Conservation (phyloP, 2,113 vertebrate species). For the Macrotus californicus region DNA sequence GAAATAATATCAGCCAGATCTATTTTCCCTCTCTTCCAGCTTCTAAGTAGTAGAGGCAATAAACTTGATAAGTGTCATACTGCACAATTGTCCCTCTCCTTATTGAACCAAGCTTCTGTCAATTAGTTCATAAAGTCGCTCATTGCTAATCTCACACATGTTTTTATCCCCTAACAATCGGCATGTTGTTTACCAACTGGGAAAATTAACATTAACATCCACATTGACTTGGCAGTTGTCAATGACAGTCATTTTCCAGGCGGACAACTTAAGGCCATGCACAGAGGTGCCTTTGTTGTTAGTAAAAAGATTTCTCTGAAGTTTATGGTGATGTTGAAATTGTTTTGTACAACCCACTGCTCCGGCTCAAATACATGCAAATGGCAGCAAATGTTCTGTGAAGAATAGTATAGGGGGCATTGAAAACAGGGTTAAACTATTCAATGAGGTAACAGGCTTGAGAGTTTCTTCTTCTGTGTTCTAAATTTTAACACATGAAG, state of each 20-base stretch:
- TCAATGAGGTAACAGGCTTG: background rate
- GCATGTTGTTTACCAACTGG: constrained; percentile 42
- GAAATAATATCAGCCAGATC: background rate
- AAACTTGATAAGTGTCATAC: background rate
- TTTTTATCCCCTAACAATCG: constrained; percentile 48
- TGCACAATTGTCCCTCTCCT: background rate
- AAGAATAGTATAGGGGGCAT: background rate
- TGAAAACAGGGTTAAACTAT: background rate
- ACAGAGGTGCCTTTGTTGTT: constrained; percentile 62
- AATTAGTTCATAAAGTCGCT: constrained; percentile 3
- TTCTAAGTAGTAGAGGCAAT: background rate
- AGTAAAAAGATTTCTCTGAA: constrained; percentile 47
- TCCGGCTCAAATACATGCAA: constrained; percentile 35
- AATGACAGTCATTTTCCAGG: constrained; percentile 46
- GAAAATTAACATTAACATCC: constrained; percentile 64
- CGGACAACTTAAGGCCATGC: constrained; percentile 27
- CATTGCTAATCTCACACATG: background rate
- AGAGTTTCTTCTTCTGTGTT: background rate
- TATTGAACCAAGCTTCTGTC: background rate
- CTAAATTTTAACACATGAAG: background rate
- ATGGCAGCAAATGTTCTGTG: background rate
- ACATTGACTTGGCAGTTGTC: constrained; percentile 13
- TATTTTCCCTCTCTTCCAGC: background rate
- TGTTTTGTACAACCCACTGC: constrained; percentile 38
- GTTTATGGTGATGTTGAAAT: constrained; percentile 20